phyloP scores from a whole-genome alignment of 2,888 invertebrate species.

The Siphlonurus alternatus region DNA sequence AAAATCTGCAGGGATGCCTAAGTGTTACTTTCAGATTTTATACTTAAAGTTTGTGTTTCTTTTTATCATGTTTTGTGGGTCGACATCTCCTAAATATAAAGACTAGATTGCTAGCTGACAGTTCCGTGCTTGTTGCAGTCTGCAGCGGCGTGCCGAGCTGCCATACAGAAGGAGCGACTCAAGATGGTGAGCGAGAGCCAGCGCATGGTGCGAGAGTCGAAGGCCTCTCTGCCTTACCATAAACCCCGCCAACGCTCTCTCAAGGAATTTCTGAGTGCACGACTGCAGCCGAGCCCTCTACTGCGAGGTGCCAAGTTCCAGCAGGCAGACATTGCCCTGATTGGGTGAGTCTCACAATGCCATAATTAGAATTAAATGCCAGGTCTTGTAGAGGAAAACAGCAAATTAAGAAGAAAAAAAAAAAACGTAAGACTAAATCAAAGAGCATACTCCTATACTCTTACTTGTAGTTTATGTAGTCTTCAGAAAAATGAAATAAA shows the following conservation, averaged over 20 bases:
- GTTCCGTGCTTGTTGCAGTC: not conserved
- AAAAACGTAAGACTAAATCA: not conserved
- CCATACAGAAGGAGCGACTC: conserved; percentile 21
- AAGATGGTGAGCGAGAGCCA: conserved; percentile 74
- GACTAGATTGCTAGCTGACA: no score
- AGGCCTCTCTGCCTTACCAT: conserved; percentile 69
- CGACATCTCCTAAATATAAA: no score
- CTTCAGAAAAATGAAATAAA: no score
- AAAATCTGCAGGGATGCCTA: no score
- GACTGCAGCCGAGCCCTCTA: not conserved
- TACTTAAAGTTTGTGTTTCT: no score
- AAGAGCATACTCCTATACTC: no score
- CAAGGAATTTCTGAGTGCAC: conserved; percentile 49
- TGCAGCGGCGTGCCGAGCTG: not conserved
- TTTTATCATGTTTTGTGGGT: no score
- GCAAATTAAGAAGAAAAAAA: no score
- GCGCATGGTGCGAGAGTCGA: conserved; percentile 56
- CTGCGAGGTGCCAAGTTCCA: not conserved
- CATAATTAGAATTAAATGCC: not conserved
- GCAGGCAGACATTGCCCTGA: not conserved
- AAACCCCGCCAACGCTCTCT: conserved; percentile 61
- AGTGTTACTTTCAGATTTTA: no score
- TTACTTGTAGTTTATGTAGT: no score
- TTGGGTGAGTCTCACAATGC: not conserved
- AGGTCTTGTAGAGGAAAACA: no score